Evolutionary conservation across 2,797 vertebrate genomes (phyloP), one percentile per base, ranked within the genome.

Genomic region (Myotis myotis): DNA sequence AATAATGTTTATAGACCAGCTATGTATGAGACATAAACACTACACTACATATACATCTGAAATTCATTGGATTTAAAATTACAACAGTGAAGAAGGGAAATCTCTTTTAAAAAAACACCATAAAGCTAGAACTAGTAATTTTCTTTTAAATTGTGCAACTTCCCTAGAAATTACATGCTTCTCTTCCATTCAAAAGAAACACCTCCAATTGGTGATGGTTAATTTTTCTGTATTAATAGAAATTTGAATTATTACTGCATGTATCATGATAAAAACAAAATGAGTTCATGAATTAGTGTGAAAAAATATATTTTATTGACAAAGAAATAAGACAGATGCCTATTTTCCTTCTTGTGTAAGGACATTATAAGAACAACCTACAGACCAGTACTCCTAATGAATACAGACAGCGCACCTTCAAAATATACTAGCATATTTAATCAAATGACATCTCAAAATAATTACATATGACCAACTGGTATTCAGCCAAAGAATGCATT

Each of bases 231-330:
- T 53, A 36, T 70, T 49, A 89, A 86, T 55, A 36, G 36, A 30
- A 87, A 92, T 80, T 93, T 53, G 7, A 30, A 94, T 80, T 60
- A 15, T 13, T 80, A 41, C 23, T 74, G 11, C 41, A n/a, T 44
- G 10, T 70, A 33, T 51, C 15, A 80, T 57, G 0, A 95, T 49
- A 82, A 47, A 95, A 96, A 49, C 66, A 96, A 44, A 96, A 15
- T 91, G n/a, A 88, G 78, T 83, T 30, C 28, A 95, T 87, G 66
- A 95, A 85, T 3, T 74, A 8, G 41, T 57, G 10, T 68, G 13
- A 72, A 94, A 96, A 95, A 93, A 75, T 1, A 78, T 23, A 20
- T 74, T 96, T 89, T 17, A 62, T 88, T 95, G 36, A 5, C 53
- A 87, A 41, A 72, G 75, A 85, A 70, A 30, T 84, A 72, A 94